Evolutionary conservation across 2,888 invertebrate species (phyloP), one percentile per base, ranked within the genome.

Genomic region (Anoplius nigerrimus): DNA sequence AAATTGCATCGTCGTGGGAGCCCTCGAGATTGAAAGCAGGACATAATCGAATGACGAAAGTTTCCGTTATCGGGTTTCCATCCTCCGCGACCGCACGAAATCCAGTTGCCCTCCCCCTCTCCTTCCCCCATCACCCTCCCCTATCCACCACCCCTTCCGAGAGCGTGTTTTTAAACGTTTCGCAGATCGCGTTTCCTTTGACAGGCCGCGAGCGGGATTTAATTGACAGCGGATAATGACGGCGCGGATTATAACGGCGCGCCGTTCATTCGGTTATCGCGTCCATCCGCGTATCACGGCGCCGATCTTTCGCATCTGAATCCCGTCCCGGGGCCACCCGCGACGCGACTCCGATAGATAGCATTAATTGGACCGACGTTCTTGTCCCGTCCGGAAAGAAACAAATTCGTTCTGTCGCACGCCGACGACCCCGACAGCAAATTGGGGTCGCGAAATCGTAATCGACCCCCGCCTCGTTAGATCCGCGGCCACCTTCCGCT

Each of bases 221-320:
- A 83, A 86, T 84, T 82, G 83, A 84, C 83, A 84, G 81, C 81
- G 81, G 83, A 85, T 86, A 86, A 54, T 87, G 83, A 78, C 72
- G 73, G 66, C 34, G 64, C 69, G 76, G 84, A 87, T 87, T 87
- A 87, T 87, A 84, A 87, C 87, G 87, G 85, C 84, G 83, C 74
- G 81, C 34, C 80, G 85, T 87, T 88, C 87, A 85, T 87, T 84
- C 84, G 82, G 85, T 87, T 88, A 86, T 87, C 87, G 82, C 81
- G 84, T 82, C 82, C 82, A n/a, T 79, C 79, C 81, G 79, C 81
- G 82, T 78, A 80, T 78, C 82, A 76, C 82, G 85, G 88, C 87
- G n/a, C 87, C 84, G 84, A 86, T 87, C 86, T 83, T 79, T 81
- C 79, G 75, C 78, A 86, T 85, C 86, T 83, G 82, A 71, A 83